Conservation (phyloP, 2,888 invertebrate species). For the Tupiocoris notatus region DNA sequence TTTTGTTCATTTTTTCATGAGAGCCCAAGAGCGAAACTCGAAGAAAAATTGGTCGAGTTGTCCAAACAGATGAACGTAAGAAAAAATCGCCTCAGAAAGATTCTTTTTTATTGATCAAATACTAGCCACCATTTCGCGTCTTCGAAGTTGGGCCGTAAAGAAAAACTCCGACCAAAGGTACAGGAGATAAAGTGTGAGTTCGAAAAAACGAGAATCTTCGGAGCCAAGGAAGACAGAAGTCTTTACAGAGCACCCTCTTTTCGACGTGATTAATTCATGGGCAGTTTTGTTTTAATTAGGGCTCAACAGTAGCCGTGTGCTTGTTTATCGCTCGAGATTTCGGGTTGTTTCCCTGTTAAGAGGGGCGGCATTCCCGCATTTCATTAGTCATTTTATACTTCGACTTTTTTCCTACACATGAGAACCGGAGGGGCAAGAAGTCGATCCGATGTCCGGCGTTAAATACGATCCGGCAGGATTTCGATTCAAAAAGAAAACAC, state of each 20-base stretch:
- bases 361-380: conserved; percentile 40
- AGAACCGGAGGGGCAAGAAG: neutral
- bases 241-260: neutral
- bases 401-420: neutral
- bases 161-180: neutral
- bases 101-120: too few species aligned
- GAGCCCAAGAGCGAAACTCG: too few species aligned
- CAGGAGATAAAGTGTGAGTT: neutral
- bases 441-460: neutral
- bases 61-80: too few species aligned
- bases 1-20: too few species aligned
- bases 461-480: neutral
- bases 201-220: neutral
- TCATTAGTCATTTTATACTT: conserved; percentile 38
- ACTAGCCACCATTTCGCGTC: too few species aligned
- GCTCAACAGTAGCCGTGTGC: conserved; percentile 39
- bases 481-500: neutral
- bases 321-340: conserved; percentile 35
- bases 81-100: too few species aligned
- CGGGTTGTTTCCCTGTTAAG: conserved; percentile 28
- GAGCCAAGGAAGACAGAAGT: neutral
- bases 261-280: conserved; percentile 39
- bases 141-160: neutral
- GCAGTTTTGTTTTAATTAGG: conserved; percentile 43
- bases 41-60: too few species aligned